Conservation (phyloP, 2,888 invertebrate species). For the Coleophora deauratella region DNA sequence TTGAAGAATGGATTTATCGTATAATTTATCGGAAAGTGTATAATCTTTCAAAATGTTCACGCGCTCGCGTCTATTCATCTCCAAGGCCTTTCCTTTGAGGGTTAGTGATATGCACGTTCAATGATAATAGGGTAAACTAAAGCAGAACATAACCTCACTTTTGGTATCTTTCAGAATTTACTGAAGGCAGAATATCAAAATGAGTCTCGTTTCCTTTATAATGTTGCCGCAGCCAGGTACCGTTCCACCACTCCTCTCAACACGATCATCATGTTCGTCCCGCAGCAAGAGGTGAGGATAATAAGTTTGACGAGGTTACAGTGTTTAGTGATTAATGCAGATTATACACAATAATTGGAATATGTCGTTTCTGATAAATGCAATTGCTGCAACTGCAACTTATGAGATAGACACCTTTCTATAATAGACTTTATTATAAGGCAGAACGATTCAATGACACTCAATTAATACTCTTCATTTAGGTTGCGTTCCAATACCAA, state of each 20-base stretch:
- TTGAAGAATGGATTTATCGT: no score
- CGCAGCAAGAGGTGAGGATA: constrained; percentile 93
- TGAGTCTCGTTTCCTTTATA: constrained; percentile 49
- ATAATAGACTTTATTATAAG: no score
- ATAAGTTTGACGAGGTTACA: no score
- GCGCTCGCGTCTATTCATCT: constrained; percentile 51
- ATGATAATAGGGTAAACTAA: no score
- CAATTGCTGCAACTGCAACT: no score
- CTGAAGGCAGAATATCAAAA: constrained; percentile 52
- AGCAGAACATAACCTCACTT: constrained; percentile 24
- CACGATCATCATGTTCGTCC: constrained; percentile 97
- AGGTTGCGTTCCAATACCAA: no score
- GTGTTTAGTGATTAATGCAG: no score
- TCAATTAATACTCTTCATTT: no score
- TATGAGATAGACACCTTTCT: no score
- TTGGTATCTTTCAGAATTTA: constrained; percentile 47
- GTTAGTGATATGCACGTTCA: constrained; percentile 27
- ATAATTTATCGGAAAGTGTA: background rate
- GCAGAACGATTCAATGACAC: no score
- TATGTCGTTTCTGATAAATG: background rate
- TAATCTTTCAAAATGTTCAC: constrained; percentile 49
- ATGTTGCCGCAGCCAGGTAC: constrained; percentile 44
- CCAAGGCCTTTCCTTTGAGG: constrained; percentile 44
- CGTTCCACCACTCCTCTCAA: constrained; percentile 86
- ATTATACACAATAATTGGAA: background rate